Evolutionary conservation across 2,797 vertebrate genomes (phyloP).

Genomic region (Lacerta viridis): DNA sequence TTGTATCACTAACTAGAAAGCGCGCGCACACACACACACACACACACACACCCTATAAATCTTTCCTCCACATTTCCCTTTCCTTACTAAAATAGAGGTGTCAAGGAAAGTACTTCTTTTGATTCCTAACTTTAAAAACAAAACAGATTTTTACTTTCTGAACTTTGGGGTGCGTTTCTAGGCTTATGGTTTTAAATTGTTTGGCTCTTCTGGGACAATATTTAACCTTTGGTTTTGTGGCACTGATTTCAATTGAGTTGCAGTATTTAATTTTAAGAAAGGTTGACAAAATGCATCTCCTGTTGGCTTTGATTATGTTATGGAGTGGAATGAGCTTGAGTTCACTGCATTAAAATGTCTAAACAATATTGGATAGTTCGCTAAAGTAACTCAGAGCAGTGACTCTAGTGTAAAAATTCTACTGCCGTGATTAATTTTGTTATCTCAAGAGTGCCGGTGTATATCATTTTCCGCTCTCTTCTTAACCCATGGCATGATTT

Average conservation of each 20-base stretch:
- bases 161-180: accelerated
- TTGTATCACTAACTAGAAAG: constrained; percentile 64
- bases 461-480: not conserved
- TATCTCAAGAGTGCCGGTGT: not conserved
- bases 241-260: constrained; percentile 23
- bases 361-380: not conserved
- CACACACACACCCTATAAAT: not conserved
- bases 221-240: constrained; percentile 32
- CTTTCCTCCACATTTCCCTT: constrained; percentile 19
- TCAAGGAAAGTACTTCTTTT: constrained; percentile 30
- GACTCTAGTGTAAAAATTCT: not conserved
- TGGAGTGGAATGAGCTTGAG: not conserved
- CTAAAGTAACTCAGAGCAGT: not conserved
- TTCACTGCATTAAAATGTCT: constrained; percentile 3
- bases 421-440: not conserved
- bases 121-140: constrained; percentile 12
- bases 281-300: constrained; percentile 19
- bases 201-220: not conserved
- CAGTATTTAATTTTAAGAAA: constrained; percentile 16
- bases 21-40: not conserved
- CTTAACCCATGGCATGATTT: not conserved
- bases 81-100: not conserved
- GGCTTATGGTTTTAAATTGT: not conserved
- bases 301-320: constrained; percentile 18
- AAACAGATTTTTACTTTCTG: not conserved